phyloP scores from a whole-genome alignment of 2,797 vertebrate genomes.

The Heliangelus exortis region DNA sequence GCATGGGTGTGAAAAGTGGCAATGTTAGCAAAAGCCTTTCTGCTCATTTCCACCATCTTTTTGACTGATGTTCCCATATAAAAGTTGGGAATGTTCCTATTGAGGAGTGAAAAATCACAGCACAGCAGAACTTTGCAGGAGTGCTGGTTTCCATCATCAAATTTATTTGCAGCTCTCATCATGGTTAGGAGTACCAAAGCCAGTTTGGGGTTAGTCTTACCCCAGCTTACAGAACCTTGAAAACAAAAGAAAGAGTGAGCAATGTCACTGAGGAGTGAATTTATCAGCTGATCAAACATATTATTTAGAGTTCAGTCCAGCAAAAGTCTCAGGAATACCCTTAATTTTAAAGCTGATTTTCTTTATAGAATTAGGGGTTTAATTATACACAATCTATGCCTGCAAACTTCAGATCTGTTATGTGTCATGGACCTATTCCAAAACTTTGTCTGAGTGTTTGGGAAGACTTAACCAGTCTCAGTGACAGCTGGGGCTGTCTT shows the following conservation, averaged over 20 bases:
- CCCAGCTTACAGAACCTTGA: not conserved
- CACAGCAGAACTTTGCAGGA: not conserved
- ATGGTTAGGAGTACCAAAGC: not conserved
- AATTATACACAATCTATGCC: not conserved
- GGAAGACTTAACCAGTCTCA: not conserved
- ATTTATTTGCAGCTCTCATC: not conserved
- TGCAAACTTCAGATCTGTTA: not conserved
- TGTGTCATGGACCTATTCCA: not conserved
- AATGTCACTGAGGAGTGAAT: not conserved
- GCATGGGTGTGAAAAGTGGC: not conserved
- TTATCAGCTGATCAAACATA: not conserved
- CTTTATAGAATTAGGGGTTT: not conserved
- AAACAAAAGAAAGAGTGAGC: not conserved
- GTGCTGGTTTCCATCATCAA: not conserved
- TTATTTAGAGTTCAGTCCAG: not conserved
- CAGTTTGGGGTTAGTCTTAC: not conserved
- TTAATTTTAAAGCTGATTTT: not conserved
- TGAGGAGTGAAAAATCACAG: not conserved
- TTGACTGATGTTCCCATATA: not conserved
- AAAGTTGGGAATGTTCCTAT: not conserved
- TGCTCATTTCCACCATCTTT: not conserved
- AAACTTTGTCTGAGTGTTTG: not conserved
- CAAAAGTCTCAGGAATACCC: not conserved
- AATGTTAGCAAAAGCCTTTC: not conserved
- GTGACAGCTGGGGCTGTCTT: constrained; percentile 8